A percentile compares a stretch with the other conserved stretches of the same genome.
Evolutionary conservation across 2,888 invertebrate genomes (phyloP).

Genomic region (Dendrolimus houi): DNA sequence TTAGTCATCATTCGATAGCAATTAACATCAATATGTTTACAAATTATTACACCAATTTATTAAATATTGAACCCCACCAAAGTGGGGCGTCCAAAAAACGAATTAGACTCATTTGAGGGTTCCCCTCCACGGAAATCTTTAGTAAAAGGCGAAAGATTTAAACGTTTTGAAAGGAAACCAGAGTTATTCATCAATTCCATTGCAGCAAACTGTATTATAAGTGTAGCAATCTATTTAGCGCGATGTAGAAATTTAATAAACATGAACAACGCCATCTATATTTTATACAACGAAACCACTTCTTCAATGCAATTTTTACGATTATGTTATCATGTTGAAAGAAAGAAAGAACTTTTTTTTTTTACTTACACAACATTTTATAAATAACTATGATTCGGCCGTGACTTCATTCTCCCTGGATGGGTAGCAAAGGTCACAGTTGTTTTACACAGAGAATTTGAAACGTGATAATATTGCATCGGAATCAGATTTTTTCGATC

Average conservation of each 20-base stretch:
- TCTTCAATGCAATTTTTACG: too few relatives aligned
- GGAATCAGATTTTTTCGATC: too few relatives aligned
- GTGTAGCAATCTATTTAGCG: not conserved
- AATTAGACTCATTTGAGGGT: constrained; percentile 81
- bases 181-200: constrained; percentile 38
- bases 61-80: not conserved
- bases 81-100: not conserved
- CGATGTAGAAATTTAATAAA: not conserved
- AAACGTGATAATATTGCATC: too few relatives aligned
- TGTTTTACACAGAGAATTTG: too few relatives aligned
- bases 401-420: too few relatives aligned
- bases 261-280: not conserved
- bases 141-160: constrained; percentile 89
- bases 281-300: not conserved
- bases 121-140: constrained; percentile 87
- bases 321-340: too few relatives aligned
- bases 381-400: too few relatives aligned
- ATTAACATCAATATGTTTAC: not conserved
- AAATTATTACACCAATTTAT: not conserved
- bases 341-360: too few relatives aligned
- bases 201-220: not conserved
- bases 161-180: constrained; percentile 81
- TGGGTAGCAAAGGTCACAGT: too few relatives aligned
- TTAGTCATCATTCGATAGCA: too few relatives aligned
- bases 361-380: too few relatives aligned